phyloP scores from a whole-genome alignment of 2,113 vertebrate species.

The Vombatus ursinus region DNA sequence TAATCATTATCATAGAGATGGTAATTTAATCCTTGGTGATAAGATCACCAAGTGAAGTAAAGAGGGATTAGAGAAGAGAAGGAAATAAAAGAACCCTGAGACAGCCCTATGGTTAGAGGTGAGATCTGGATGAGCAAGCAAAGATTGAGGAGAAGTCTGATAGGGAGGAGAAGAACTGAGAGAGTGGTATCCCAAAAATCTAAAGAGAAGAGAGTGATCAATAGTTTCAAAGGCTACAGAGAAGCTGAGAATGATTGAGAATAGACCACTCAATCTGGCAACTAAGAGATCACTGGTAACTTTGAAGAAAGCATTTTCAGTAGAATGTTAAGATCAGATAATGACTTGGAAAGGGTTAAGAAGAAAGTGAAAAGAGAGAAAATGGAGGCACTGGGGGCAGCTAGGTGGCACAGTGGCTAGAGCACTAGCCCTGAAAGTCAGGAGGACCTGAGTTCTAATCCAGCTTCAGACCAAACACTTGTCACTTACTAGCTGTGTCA shows the following conservation, averaged over 20 bases:
- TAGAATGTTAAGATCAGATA: background rate
- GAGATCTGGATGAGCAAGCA: background rate
- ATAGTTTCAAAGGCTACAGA: background rate
- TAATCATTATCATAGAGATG: background rate
- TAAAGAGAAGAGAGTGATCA: background rate
- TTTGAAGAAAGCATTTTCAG: background rate
- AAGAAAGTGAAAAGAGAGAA: background rate
- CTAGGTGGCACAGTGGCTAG: too few relatives aligned
- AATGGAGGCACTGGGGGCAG: too few relatives aligned
- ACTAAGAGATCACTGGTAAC: background rate
- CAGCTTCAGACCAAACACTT: too few relatives aligned
- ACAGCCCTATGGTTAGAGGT: background rate
- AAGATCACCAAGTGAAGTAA: background rate
- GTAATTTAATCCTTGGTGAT: background rate
- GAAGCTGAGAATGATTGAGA: background rate
- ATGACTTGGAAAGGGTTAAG: background rate
- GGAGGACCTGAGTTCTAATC: too few relatives aligned
- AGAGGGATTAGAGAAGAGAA: background rate
- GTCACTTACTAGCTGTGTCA: too few relatives aligned
- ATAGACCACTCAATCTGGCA: background rate
- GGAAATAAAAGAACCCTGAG: background rate
- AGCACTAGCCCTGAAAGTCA: too few relatives aligned
- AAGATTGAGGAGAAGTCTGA: background rate
- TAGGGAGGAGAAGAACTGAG: background rate
- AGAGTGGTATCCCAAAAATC: background rate